Evolutionary conservation across 2,888 invertebrate species (phyloP).

Genomic region (Drosophila atripex): DNA sequence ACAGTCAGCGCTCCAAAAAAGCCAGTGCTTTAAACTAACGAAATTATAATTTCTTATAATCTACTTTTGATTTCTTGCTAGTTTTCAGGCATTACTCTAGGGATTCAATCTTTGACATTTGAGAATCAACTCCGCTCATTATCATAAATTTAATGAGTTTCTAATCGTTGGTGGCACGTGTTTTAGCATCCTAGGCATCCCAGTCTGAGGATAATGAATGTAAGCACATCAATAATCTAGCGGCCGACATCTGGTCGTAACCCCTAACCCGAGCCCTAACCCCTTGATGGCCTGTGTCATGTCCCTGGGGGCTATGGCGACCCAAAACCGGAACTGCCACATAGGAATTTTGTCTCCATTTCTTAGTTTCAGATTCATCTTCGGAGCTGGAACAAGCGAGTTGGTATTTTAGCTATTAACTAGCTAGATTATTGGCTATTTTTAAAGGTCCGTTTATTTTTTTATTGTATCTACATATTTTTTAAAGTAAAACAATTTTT

Average conservation of each 20-base stretch:
- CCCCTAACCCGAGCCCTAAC: slow-evolving; percentile 52
- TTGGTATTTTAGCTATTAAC: background rate
- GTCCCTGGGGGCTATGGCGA: slow-evolving; percentile 52
- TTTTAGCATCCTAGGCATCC: slow-evolving; percentile 40
- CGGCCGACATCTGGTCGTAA: slow-evolving; percentile 53
- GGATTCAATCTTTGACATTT: slow-evolving; percentile 64
- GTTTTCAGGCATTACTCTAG: slow-evolving; percentile 24
- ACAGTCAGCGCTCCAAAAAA: background rate
- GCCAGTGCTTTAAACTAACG: no score
- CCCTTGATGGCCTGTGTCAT: slow-evolving; percentile 48
- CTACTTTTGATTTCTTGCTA: background rate
- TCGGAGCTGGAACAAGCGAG: background rate
- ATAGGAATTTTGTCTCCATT: slow-evolving; percentile 19
- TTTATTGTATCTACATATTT: no score
- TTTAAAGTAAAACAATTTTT: background rate
- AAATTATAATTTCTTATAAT: slow-evolving; percentile 1
- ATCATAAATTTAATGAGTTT: slow-evolving; percentile 82
- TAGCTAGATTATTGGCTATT: background rate
- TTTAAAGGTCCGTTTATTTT: background rate
- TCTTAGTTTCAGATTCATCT: background rate
- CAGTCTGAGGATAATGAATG: slow-evolving; percentile 68
- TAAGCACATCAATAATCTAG: slow-evolving; percentile 59
- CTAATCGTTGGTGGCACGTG: slow-evolving; percentile 81
- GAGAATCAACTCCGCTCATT: slow-evolving; percentile 63
- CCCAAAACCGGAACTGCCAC: slow-evolving; percentile 38